phyloP scores from a whole-genome alignment of 1,140 invertebrate species.

The Zaprionus vittiger region DNA sequence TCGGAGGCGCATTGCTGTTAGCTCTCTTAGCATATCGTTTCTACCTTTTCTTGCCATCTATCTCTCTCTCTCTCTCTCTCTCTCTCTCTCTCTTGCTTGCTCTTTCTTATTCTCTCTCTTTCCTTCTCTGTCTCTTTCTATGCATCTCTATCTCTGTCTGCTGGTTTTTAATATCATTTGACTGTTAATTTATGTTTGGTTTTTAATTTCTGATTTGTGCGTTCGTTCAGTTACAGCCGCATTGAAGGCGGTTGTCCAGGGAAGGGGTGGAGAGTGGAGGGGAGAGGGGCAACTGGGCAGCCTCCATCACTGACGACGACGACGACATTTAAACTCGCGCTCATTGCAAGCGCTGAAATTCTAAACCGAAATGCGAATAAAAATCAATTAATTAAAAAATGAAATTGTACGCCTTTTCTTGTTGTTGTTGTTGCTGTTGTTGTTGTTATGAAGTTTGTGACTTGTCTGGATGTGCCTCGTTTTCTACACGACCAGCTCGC shows the following conservation, averaged over 20 bases:
- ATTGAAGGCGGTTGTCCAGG: constrained; percentile 35
- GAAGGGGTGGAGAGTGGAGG: neutral
- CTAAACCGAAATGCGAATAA: constrained; percentile 81
- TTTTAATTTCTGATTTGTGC: constrained; percentile 84
- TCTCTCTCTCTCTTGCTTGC: constrained; percentile 24
- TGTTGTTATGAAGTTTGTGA: constrained; percentile 52
- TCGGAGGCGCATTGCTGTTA: constrained; percentile 55
- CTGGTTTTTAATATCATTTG: constrained; percentile 77
- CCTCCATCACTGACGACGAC: constrained; percentile 42
- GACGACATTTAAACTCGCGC: constrained; percentile 67
- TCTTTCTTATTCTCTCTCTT: constrained; percentile 25
- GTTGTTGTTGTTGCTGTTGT: constrained; percentile 18
- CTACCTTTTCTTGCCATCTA: constrained; percentile 32
- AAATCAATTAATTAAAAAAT: constrained; percentile 83
- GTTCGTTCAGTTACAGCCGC: constrained; percentile 62
- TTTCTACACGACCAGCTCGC: constrained; percentile 15
- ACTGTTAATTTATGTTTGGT: constrained; percentile 83
- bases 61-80: constrained; percentile 24
- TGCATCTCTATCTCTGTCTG: constrained; percentile 45
- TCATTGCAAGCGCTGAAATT: constrained; percentile 71
- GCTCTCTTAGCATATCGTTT: constrained; percentile 44
- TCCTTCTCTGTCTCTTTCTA: constrained; percentile 13
- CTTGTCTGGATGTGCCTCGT: constrained; percentile 51
- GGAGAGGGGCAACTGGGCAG: constrained; percentile 20
- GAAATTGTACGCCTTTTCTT: constrained; percentile 65